These are phyloP conservation scores for Danio choprae DNA, from an alignment of 2,797 vertebrate genomes.

Conservation along the genomic window DNA sequence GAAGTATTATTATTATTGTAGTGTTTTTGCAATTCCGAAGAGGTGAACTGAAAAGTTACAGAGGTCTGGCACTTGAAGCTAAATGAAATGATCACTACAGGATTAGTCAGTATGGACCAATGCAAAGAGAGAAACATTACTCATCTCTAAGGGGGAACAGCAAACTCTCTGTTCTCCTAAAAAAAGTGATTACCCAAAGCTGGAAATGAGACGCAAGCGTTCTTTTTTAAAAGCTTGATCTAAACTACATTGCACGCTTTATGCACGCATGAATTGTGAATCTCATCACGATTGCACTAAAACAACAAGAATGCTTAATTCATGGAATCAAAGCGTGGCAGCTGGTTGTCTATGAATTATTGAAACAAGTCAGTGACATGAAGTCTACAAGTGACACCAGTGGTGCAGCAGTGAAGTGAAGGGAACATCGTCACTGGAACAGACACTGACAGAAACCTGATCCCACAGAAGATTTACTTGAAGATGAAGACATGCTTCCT, in stretches of 20 bases:
- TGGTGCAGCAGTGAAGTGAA: not conserved
- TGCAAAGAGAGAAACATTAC: conserved; percentile 35
- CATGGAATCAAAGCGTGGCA: conserved; percentile 34
- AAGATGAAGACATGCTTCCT: not conserved
- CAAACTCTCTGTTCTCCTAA: conserved; percentile 31
- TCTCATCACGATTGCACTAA: conserved; percentile 30
- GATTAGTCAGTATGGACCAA: conserved; percentile 31
- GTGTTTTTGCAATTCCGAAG: not conserved
- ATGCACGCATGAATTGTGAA: conserved; percentile 28
- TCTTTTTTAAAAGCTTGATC: not conserved
- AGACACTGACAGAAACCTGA: conserved; percentile 4
- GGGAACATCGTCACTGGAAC: conserved; percentile 13
- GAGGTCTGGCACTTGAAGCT: not conserved
- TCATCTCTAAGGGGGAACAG: conserved; percentile 14
- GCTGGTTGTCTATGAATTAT: conserved; percentile 45
- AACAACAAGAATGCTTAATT: conserved; percentile 45
- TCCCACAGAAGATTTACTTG: not conserved
- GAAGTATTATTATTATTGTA: not conserved
- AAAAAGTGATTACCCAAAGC: conserved; percentile 37
- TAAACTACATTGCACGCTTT: not conserved
- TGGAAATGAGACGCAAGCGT: conserved; percentile 11
- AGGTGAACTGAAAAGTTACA: not conserved
- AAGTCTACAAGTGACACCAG: conserved; percentile 1
- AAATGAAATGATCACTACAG: conserved; percentile 16
- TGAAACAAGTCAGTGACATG: conserved; percentile 43